These are phyloP conservation scores for Sebastes kiyomatsui DNA, from an alignment of 2,797 vertebrate species.

Conservation along the genomic window DNA sequence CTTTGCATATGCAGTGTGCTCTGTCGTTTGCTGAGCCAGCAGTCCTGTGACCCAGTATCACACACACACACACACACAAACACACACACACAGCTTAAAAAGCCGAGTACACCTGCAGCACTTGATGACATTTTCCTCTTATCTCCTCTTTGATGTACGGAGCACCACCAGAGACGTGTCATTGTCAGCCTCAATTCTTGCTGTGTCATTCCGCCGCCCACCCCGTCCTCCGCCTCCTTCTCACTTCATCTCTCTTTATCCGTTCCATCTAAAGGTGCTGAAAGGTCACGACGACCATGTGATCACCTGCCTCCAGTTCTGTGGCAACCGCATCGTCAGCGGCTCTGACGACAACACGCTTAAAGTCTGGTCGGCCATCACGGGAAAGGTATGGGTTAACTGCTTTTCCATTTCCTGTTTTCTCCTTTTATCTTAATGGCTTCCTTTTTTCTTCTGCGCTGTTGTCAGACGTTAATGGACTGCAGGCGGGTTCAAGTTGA, in stretches of 20 bases:
- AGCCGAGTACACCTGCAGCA: conserved; percentile 44
- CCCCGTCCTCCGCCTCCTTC: neutral
- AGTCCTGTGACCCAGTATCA: conserved; percentile 46
- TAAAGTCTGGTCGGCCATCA: conserved; percentile 99
- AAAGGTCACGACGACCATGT: conserved; percentile 99
- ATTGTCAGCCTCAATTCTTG: conserved; percentile 22
- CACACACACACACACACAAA: neutral
- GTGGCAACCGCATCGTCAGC: conserved; percentile 97
- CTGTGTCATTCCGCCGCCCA: conserved; percentile 21
- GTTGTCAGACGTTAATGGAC: neutral
- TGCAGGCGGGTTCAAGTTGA: neutral
- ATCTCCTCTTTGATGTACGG: conserved; percentile 43
- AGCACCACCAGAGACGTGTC: conserved; percentile 14
- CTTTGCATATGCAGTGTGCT: conserved; percentile 52
- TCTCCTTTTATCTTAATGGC: neutral
- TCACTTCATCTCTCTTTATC: conserved; percentile 6
- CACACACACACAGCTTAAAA: conserved; percentile 13
- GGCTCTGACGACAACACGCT: conserved; percentile 99
- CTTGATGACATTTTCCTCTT: conserved; percentile 53
- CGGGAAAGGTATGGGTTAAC: conserved; percentile 90
- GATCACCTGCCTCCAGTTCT: conserved; percentile 99
- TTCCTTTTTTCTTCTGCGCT: neutral
- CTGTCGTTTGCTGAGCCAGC: conserved; percentile 67
- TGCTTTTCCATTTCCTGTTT: neutral
- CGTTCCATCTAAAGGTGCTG: conserved; percentile 87